A percentile compares a stretch with the other conserved stretches of the same genome.
Conservation (phyloP, 2,113 vertebrate genomes). For the human region GRCh38 chr20:46399501-46400000, state of each 20-base stretch:
- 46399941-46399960: background rate
- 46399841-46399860: background rate
- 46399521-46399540: background rate
- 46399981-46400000: background rate
- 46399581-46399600: background rate
- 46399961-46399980: background rate
- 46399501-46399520: background rate
- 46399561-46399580: background rate
- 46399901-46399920: background rate
- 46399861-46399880: background rate
- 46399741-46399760: background rate
- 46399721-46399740: background rate
- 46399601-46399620: rapidly evolving
- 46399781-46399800: background rate
- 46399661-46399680: background rate
- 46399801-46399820: background rate
- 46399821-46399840: background rate
- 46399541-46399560: background rate
- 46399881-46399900: background rate
- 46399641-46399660: background rate
- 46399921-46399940: background rate
- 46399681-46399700: background rate
- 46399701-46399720: background rate
- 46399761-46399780: background rate
- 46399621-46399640: background rate